Conservation (phyloP, 23 tunicate genomes). For the Ascidia mentula region DNA sequence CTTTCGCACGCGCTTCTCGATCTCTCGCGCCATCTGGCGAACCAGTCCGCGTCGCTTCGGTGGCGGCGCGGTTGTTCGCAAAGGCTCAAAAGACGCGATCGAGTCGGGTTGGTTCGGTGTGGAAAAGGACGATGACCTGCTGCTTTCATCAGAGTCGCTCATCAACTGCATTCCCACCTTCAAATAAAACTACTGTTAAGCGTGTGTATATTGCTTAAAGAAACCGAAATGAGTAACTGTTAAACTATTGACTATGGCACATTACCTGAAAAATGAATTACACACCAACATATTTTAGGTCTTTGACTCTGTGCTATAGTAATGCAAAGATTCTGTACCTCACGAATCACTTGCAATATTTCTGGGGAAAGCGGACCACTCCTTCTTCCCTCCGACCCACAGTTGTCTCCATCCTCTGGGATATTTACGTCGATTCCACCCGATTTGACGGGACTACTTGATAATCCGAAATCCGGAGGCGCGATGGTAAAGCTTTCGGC, state of each 20-base stretch:
- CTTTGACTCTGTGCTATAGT: too few species aligned
- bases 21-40: constrained; percentile 57
- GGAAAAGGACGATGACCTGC: background rate
- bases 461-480: background rate
- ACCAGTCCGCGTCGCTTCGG: constrained; percentile 40
- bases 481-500: background rate
- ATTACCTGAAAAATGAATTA: too few species aligned
- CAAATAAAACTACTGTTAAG: too few species aligned
- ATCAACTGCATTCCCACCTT: constrained; percentile 38
- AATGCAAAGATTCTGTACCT: too few species aligned
- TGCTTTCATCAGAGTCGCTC: constrained; percentile 14
- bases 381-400: background rate
- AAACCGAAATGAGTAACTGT: too few species aligned
- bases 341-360: constrained; percentile 37
- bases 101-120: background rate
- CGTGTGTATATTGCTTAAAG: too few species aligned
- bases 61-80: background rate
- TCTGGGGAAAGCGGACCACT: constrained; percentile 28
- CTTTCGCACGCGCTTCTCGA: constrained; percentile 59
- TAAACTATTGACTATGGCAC: too few species aligned
- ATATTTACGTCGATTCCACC: too few species aligned
- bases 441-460: background rate
- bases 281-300: too few species aligned
- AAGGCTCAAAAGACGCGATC: background rate
- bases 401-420: background rate